Evolutionary conservation across 1,140 invertebrate genomes (phyloP).

Genomic region (Drosophila nannoptera): DNA sequence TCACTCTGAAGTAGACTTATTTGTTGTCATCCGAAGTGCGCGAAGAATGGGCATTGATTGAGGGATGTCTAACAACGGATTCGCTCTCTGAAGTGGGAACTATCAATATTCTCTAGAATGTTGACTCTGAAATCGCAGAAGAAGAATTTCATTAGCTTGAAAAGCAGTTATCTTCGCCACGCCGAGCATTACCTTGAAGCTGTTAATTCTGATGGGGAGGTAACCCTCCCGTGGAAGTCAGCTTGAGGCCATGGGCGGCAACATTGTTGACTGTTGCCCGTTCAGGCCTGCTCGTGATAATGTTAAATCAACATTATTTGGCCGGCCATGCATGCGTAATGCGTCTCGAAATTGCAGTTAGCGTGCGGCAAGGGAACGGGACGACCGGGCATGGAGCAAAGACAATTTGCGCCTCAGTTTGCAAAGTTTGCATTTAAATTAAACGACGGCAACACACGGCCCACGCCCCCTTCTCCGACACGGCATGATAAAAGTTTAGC

Average conservation of each 20-base stretch:
- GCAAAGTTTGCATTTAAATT: slow-evolving; percentile 74
- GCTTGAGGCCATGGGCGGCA: slow-evolving; percentile 2
- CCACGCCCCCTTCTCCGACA: no score
- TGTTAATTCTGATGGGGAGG: neutral
- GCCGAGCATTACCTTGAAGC: no score
- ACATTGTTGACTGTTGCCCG: slow-evolving; percentile 44
- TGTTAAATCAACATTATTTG: slow-evolving; percentile 79
- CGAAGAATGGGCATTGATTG: slow-evolving; percentile 27
- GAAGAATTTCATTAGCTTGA: no score
- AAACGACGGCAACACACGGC: slow-evolving; percentile 40
- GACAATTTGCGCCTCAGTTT: slow-evolving; percentile 58
- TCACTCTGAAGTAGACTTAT: slow-evolving; percentile 63
- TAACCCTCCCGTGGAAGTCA: no score
- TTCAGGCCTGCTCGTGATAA: slow-evolving; percentile 57
- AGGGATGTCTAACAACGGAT: slow-evolving; percentile 1
- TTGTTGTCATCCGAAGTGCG: slow-evolving; percentile 47
- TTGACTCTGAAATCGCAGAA: no score
- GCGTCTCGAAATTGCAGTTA: slow-evolving; percentile 68
- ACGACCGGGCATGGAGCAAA: slow-evolving; percentile 26
- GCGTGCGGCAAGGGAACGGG: neutral
- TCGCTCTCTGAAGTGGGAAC: neutral
- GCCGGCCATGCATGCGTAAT: slow-evolving; percentile 77
- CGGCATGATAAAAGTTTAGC: slow-evolving; percentile 67
- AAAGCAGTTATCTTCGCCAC: no score
- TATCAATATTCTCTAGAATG: neutral